Evolutionary conservation across 2,888 invertebrate genomes (phyloP), one percentile per base, ranked within the genome.

Genomic region (Dicycla oo): DNA sequence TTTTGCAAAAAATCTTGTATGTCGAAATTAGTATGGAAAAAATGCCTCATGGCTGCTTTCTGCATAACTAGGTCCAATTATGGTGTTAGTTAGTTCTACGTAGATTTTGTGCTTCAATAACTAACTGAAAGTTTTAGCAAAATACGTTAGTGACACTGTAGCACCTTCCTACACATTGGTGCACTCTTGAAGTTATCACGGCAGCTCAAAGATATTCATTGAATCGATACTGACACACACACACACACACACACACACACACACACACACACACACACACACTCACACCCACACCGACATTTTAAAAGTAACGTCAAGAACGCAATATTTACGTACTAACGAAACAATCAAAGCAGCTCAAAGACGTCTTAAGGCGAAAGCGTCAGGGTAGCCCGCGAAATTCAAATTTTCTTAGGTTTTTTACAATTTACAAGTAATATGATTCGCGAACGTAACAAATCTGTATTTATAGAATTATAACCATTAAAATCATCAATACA

Each of bases 261-360:
- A 34, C 34, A 34, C 34, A 34, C 8, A 58, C 58, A 58, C 23
- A 5, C 40, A 45, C 43, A 69, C 43, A 53, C 34, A 3, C 40
- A 20, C 40, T 43, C 20, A 8, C 43, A 71, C 13, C 34, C 23
- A 53, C 30, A 26, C n/a, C n/a, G n/a, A n/a, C 7, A 60, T 6
- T 56, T 20, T 23, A 51, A 51, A 51, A 51, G 18, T 49, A 15
- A 57, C n/a, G 1, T 34, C 20, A 53, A 0, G 0, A 60, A 18
- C 11, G 23, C 6, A 10, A 43, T 43, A 60, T 60, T 61, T 20
- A 26, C 15, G 10, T 45, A 43, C 13, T 65, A 72, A 65, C 23
- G 54, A 73, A 49, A 18, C 34, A 58, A 60, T 61, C 18, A 45
- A 43, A 53, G 6, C 11, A 38, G 10, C 23, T 54, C 47, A 30